Conservation (phyloP, 2,797 vertebrate genomes). For the Chiloscyllium punctatum region DNA sequence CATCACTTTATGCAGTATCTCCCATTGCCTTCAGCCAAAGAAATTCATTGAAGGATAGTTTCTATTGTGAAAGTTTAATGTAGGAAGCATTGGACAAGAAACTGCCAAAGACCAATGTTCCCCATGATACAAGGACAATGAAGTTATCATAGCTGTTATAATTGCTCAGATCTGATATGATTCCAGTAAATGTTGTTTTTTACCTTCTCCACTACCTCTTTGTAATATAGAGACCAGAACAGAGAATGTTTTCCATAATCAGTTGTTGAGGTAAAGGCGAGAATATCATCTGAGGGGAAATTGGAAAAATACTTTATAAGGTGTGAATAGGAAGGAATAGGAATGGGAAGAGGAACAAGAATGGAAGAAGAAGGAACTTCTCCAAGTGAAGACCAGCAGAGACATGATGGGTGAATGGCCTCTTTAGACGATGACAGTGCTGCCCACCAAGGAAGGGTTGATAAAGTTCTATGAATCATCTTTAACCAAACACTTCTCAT, state of each 20-base stretch:
- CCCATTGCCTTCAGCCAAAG: not conserved
- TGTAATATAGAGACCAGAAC: too few relatives aligned
- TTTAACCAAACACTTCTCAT: not conserved
- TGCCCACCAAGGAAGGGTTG: too few relatives aligned
- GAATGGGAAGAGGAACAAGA: not conserved
- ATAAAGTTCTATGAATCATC: not conserved
- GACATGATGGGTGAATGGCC: not conserved
- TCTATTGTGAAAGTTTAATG: too few relatives aligned
- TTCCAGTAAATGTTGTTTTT: too few relatives aligned
- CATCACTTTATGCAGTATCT: not conserved
- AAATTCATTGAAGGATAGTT: not conserved
- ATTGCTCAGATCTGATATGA: too few relatives aligned
- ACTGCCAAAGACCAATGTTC: too few relatives aligned
- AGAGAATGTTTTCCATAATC: too few relatives aligned
- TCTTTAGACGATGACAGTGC: not conserved
- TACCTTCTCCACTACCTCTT: too few relatives aligned
- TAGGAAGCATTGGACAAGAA: too few relatives aligned
- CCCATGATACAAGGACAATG: too few relatives aligned
- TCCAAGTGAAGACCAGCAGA: not conserved
- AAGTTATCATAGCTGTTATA: too few relatives aligned
- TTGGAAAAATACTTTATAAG: not conserved
- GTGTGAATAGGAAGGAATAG: not conserved
- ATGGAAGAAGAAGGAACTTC: not conserved
- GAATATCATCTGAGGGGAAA: not conserved
- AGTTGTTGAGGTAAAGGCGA: not conserved